Evolutionary conservation across 2,113 vertebrate species (phyloP), one percentile per base, ranked within the genome.

Genomic region (Dissostichus mawsoni): DNA sequence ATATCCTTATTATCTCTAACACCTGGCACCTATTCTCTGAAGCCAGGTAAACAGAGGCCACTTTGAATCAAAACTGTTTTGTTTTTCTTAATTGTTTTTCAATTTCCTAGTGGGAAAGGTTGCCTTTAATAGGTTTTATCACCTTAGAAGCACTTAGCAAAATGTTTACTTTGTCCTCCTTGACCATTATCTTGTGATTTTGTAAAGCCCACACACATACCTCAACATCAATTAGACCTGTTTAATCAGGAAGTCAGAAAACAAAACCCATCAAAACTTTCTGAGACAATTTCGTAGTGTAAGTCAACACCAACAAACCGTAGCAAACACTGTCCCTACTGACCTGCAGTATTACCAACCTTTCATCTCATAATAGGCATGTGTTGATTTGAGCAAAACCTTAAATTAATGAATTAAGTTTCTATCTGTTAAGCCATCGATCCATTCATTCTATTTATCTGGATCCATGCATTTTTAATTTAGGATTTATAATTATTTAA

Each of bases 161-260:
- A 73, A 74, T 80, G 81, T 88, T 74, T 83, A 65, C 78, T 50
- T 67, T 53, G 59, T 81, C 65, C 29, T 80, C n/a, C 71, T 82
- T 79, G 59, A 76, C 80, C 69, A 57, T 75, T 85, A 80, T 83
- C 53, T 64, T 71, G 12, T 53, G 44, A 18, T n/a, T 16, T 50
- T 10, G 59, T 74, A 36, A 71, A 55, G 59, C 69, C 12, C 65
- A 13, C 59, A 69, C 47, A 57, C 66, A 61, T 59, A 76, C 52
- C 52, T 68, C 18, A 52, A 59, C 45, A 78, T 70, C 52, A 64
- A 57, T 81, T 68, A 69, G 36, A 71, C 47, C 36, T 64, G 23
- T 65, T 45, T 78, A 78, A 67, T 65, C 25, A 62, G 56, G 29
- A n/a, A 50, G 41, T 11, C 11, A 16, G 45, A 64, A 66, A 70